Evolutionary conservation across 1,140 invertebrate genomes (phyloP).

Genomic region (Saccostrea cuccullata): DNA sequence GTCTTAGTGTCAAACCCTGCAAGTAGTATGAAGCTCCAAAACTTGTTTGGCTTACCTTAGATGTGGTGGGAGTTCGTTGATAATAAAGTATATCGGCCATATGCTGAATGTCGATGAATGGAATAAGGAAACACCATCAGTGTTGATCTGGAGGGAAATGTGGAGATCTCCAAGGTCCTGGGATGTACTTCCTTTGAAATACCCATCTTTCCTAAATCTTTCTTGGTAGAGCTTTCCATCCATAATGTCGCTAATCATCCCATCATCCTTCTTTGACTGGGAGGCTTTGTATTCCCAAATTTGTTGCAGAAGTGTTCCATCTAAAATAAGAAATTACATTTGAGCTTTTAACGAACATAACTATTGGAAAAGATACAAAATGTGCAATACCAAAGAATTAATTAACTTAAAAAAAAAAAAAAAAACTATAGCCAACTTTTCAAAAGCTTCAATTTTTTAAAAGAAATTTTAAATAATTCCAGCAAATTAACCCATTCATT

Average conservation of each 20-base stretch:
- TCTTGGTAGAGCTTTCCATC: constrained; percentile 40
- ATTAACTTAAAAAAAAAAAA: too few relatives aligned
- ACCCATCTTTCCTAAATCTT: constrained; percentile 23
- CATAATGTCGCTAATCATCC: constrained; percentile 19
- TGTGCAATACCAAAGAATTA: too few relatives aligned
- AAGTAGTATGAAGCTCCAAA: too few relatives aligned
- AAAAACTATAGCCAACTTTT: too few relatives aligned
- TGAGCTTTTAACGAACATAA: not conserved
- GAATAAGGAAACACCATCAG: constrained; percentile 40
- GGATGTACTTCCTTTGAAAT: not conserved
- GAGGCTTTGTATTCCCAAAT: constrained; percentile 21
- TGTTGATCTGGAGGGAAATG: constrained; percentile 43
- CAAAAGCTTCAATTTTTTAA: not conserved
- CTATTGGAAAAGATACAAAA: not conserved
- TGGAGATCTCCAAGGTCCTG: not conserved
- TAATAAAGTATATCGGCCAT: constrained; percentile 42
- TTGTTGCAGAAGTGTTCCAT: constrained; percentile 39
- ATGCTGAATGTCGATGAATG: constrained; percentile 39
- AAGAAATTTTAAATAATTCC: too few relatives aligned
- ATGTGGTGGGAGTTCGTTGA: constrained; percentile 43
- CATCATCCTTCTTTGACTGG: constrained; percentile 1
- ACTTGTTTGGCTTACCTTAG: constrained; percentile 5
- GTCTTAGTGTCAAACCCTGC: too few relatives aligned
- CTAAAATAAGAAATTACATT: constrained; percentile 19
- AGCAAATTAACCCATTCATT: too few relatives aligned